Percentiles rank a stretch among this genome's conserved stretches.
Evolutionary conservation across 2,888 invertebrate species (phyloP).

Genomic region (Drosophila mulleri): DNA sequence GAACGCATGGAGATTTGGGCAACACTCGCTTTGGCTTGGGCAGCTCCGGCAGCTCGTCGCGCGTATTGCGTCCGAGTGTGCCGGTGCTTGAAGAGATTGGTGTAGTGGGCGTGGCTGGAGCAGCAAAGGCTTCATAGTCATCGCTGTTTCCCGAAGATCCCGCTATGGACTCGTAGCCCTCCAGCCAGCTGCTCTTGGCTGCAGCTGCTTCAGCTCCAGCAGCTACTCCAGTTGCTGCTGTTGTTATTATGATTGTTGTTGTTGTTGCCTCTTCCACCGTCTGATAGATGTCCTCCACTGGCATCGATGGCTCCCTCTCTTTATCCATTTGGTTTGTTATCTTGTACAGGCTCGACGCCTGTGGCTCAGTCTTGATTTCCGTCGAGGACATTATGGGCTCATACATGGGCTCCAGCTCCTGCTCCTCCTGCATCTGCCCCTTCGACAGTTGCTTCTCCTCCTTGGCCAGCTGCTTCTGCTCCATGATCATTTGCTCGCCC

Average conservation of each 20-base stretch:
- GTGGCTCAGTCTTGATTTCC: conserved; percentile 75
- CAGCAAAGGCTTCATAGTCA: conserved; percentile 83
- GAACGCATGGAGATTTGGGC: conserved; percentile 66
- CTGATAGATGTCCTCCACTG: conserved; percentile 82
- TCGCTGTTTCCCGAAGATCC: conserved; percentile 71
- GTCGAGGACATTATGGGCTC: conserved; percentile 73
- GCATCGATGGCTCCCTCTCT: conserved; percentile 10
- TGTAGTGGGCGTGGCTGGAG: conserved; percentile 43
- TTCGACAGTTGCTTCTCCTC: not conserved
- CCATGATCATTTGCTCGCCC: conserved; percentile 78
- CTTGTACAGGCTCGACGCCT: conserved; percentile 62
- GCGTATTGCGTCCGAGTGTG: conserved; percentile 78
- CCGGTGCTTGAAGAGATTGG: conserved; percentile 46
- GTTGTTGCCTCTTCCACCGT: conserved; percentile 78
- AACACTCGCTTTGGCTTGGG: conserved; percentile 83
- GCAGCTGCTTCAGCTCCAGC: conserved; percentile 5
- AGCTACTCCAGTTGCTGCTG: conserved; percentile 1
- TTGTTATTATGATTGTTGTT: conserved; percentile 5
- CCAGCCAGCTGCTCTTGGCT: conserved; percentile 61
- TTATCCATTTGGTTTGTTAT: conserved; percentile 35
- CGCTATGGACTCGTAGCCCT: conserved; percentile 83
- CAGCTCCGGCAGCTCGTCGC: conserved; percentile 79
- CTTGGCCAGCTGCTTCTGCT: conserved; percentile 59
- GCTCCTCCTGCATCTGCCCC: not conserved
- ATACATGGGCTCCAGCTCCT: conserved; percentile 61